These are phyloP conservation scores for Drosophila hydei DNA, from an alignment of 1,140 invertebrate genomes.

Conservation along the genomic window DNA sequence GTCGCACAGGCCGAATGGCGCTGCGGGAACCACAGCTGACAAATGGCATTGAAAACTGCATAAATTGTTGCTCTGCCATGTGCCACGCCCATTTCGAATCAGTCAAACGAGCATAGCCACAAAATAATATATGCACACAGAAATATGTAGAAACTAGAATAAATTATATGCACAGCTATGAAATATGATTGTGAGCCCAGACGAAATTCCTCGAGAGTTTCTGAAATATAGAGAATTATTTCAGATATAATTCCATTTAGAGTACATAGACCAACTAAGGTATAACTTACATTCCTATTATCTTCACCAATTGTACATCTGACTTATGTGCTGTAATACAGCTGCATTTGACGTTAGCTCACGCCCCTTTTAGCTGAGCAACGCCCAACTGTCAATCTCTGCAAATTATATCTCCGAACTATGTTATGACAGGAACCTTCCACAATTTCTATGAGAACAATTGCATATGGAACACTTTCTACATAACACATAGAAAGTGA, in stretches of 20 bases:
- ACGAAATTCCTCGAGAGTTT: background rate
- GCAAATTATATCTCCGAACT: background rate
- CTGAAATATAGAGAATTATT: background rate
- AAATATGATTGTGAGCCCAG: background rate
- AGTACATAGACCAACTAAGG: too few relatives aligned
- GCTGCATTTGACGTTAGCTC: background rate
- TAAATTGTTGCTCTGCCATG: constrained; percentile 54
- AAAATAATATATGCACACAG: constrained; percentile 63
- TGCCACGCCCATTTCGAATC: constrained; percentile 68
- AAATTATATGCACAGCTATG: background rate
- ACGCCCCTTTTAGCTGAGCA: background rate
- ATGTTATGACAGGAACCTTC: constrained; percentile 4
- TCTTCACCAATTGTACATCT: background rate
- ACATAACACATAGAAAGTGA: too few relatives aligned
- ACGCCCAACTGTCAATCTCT: constrained; percentile 40
- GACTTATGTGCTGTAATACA: constrained; percentile 6
- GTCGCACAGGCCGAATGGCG: constrained; percentile 12
- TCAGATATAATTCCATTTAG: background rate
- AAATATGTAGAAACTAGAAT: constrained; percentile 20
- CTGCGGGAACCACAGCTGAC: constrained; percentile 58
- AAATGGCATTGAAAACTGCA: constrained; percentile 81
- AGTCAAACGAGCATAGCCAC: constrained; percentile 52
- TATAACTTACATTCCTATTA: background rate
- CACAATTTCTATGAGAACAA: constrained; percentile 17
- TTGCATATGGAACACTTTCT: constrained; percentile 13